Evolutionary conservation across 2,888 invertebrate genomes (phyloP), one percentile per base, ranked within the genome.

Genomic region (Leucophenga montana): DNA sequence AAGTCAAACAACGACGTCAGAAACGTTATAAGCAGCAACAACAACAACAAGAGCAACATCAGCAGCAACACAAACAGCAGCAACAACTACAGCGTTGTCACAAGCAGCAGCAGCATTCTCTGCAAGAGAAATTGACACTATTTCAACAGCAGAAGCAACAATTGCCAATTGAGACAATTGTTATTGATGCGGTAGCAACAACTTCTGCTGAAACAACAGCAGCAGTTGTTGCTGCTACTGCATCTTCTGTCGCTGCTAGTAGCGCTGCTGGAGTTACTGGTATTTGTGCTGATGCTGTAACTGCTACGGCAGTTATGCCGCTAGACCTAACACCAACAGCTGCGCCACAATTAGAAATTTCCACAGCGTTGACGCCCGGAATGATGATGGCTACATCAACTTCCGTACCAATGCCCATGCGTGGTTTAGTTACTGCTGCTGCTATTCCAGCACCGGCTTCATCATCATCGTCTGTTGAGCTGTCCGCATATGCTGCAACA

Each of bases 21-120:
- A 69, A 73, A 20, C 73, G 71, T 61, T 77, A 73, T 44, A 68
- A 70, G 27, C 77, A 75, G 54, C 79, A 77, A 22, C 74, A 73
- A 5, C 70, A 72, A 62, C 75, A 74, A 1, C 73, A 74, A 0
- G 73, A 79, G 6, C 56, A 39, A 9, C 54, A 56, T 27, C 66
- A 50, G 1, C 22, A 56, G 0, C 66, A 67, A 8, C 74, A 69
- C 4, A 71, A 72, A 9, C 73, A 71, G 13, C 72, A 6, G 5
- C 61, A 11, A 9, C 27, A 22, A 0, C 72, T 65, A 16, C 72
- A 1, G 3, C 61, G 6, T 3, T 14, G 14, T 0, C 66, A 16
- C 18, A 61, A 67, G 4, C 71, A 27, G 61, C 67, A 66, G 0
- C 69, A 67, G 16, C 53, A 48, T 8, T 27, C 20, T 50, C 18